A percentile compares a stretch with the other conserved stretches of the same genome.
These are phyloP conservation scores for Brassicogethes aeneus DNA, from an alignment of 2,888 invertebrate genomes.

Conservation along the genomic window DNA sequence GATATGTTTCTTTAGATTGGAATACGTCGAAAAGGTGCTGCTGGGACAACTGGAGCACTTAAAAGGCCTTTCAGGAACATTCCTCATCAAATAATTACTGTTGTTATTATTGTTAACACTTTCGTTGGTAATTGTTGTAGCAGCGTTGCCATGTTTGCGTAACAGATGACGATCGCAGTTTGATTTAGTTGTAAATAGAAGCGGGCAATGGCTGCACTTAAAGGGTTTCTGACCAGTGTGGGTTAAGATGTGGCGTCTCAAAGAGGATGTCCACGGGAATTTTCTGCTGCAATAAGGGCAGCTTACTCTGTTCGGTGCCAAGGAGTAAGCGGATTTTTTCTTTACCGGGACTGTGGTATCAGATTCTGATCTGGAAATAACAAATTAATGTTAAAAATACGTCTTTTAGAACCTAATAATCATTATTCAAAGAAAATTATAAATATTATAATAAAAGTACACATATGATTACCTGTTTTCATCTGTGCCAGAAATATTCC, in stretches of 20 bases:
- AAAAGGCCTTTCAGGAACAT: constrained; percentile 68
- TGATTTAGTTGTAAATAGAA: constrained; percentile 93
- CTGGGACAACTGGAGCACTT: constrained; percentile 75
- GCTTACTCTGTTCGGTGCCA: constrained; percentile 87
- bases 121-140: constrained; percentile 35
- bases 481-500: constrained; percentile 75
- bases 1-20: constrained; percentile 72
- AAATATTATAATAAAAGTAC: background rate
- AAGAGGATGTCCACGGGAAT: constrained; percentile 94
- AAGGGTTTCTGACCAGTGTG: constrained; percentile 96
- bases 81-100: constrained; percentile 49
- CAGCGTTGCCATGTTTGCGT: constrained; percentile 68
- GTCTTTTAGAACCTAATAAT: background rate
- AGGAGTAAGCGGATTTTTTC: constrained; percentile 90
- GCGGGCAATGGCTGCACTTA: constrained; percentile 87
- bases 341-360: constrained; percentile 53
- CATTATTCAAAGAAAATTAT: background rate
- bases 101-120: constrained; percentile 24
- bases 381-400: constrained; percentile 4
- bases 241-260: constrained; percentile 89
- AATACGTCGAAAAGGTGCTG: constrained; percentile 71
- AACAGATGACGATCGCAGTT: constrained; percentile 93
- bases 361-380: constrained; percentile 53
- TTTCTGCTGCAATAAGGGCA: constrained; percentile 91
- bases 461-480: constrained; percentile 59